A percentile compares a stretch with the other conserved stretches of the same genome.
These are phyloP conservation scores for Scrobipalpa atriplicella DNA, from an alignment of 2,888 invertebrate genomes.

Conservation along the genomic window DNA sequence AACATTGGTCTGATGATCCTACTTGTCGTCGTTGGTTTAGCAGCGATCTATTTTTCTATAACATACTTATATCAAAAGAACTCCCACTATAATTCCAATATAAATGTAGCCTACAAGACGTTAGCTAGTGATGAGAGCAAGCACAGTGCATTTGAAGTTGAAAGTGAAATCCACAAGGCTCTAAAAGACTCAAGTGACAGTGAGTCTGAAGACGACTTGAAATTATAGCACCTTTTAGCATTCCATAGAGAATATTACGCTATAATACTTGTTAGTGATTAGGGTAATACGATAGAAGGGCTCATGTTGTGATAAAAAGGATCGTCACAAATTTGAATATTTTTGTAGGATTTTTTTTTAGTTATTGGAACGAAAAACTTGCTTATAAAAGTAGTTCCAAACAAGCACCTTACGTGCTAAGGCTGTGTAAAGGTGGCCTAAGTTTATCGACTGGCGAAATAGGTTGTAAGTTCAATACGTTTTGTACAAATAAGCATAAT, in stretches of 20 bases:
- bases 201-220: conserved; percentile 71
- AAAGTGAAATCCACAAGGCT: conserved; percentile 72
- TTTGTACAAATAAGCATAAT: conserved; percentile 43
- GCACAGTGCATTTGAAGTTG: conserved; percentile 68
- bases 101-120: conserved; percentile 67
- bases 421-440: conserved; percentile 23
- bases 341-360: conserved; percentile 34
- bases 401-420: not conserved
- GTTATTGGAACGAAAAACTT: not conserved
- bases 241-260: conserved; percentile 61
- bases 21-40: conserved; percentile 56
- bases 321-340: conserved; percentile 55
- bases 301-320: conserved; percentile 61
- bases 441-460: conserved; percentile 17
- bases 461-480: conserved; percentile 15
- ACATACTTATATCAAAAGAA: conserved; percentile 56
- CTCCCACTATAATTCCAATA: conserved; percentile 61
- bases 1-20: conserved; percentile 67
- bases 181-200: conserved; percentile 68
- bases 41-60: conserved; percentile 55
- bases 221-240: conserved; percentile 63
- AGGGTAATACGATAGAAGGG: conserved; percentile 52
- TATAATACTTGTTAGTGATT: conserved; percentile 52
- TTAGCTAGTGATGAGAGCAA: conserved; percentile 68
- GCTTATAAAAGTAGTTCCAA: not conserved